Evolutionary conservation across 2,888 invertebrate genomes (phyloP).

Genomic region (Slavum lentiscoides): DNA sequence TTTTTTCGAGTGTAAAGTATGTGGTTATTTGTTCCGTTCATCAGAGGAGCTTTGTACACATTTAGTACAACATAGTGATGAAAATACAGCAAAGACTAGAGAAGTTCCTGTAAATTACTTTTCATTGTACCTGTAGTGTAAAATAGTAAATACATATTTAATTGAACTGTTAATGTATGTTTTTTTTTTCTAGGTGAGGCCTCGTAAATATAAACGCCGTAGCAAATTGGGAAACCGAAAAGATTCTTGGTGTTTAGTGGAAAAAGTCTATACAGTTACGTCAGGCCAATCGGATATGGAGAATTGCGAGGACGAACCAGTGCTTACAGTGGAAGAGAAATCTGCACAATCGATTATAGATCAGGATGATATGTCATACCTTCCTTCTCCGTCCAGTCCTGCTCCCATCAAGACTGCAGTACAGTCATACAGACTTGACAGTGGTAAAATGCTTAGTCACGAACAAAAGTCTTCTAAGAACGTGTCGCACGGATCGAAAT

Average conservation of each 20-base stretch:
- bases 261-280: constrained; percentile 52
- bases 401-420: constrained; percentile 44
- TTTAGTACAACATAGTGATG: constrained; percentile 82
- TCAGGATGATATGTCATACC: background rate
- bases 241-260: constrained; percentile 51
- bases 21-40: constrained; percentile 70
- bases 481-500: constrained; percentile 55
- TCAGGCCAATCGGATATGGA: constrained; percentile 54
- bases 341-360: constrained; percentile 54
- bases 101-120: constrained; percentile 35
- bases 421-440: constrained; percentile 54
- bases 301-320: constrained; percentile 55
- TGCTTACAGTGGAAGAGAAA: constrained; percentile 49
- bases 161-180: constrained; percentile 30
- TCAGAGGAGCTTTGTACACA: constrained; percentile 79
- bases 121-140: background rate
- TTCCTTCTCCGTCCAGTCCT: background rate
- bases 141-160: background rate
- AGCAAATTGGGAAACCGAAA: constrained; percentile 65
- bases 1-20: constrained; percentile 76
- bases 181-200: constrained; percentile 64
- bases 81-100: constrained; percentile 70
- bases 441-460: constrained; percentile 54
- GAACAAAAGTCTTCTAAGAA: constrained; percentile 55
- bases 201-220: constrained; percentile 78